phyloP scores from a whole-genome alignment of 2,888 invertebrate genomes.

The Mimumesa dahlbomi region DNA sequence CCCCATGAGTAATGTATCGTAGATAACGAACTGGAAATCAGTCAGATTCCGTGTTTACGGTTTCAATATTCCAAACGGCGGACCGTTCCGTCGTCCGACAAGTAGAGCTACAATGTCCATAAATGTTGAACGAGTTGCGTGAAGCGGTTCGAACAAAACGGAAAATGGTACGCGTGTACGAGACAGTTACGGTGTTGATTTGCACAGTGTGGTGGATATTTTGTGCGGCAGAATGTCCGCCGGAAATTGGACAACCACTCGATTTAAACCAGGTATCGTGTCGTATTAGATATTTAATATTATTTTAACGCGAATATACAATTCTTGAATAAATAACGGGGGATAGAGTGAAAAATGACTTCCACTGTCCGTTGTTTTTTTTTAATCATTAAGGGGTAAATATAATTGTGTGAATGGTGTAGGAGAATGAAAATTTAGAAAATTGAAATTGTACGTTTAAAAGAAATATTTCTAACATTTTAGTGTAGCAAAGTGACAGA shows the following conservation, averaged over 20 bases:
- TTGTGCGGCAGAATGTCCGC: slow-evolving; percentile 37
- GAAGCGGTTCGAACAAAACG: not conserved
- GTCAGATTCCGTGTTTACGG: slow-evolving; percentile 36
- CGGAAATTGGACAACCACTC: slow-evolving; percentile 42
- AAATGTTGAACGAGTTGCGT: not conserved
- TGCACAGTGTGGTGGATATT: slow-evolving; percentile 32
- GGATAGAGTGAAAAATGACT: no score
- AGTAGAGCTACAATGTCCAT: not conserved
- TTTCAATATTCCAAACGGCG: slow-evolving; percentile 35
- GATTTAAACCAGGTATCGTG: slow-evolving; percentile 47
- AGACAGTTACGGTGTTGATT: slow-evolving; percentile 36
- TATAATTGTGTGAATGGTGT: no score
- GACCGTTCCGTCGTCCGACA: not conserved
- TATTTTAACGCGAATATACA: no score
- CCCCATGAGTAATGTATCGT: slow-evolving; percentile 33
- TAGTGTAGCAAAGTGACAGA: no score
- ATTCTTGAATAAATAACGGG: no score
- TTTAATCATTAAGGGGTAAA: no score
- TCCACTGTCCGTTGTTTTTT: no score
- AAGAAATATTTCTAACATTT: no score
- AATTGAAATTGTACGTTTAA: no score
- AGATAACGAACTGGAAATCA: slow-evolving; percentile 51
- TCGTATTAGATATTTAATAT: no score
- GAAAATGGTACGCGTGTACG: slow-evolving; percentile 33
- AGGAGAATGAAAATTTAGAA: no score